These are phyloP conservation scores for Drosophila flavopinicola DNA, from an alignment of 2,888 invertebrate genomes.

Conservation along the genomic window DNA sequence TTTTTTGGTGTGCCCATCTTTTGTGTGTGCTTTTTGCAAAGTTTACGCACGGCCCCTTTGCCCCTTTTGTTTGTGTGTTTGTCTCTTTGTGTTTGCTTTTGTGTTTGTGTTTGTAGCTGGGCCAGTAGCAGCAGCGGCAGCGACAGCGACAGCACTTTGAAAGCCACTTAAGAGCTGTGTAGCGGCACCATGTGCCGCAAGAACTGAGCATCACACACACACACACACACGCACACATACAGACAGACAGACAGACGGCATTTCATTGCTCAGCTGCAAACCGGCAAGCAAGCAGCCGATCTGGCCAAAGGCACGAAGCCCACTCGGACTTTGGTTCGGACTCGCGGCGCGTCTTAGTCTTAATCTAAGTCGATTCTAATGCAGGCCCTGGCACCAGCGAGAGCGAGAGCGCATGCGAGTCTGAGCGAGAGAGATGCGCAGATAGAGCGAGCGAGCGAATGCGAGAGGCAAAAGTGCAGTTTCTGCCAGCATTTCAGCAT, in stretches of 20 bases:
- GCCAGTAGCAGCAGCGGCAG: slow-evolving; percentile 45
- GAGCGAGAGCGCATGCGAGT: slow-evolving; percentile 19
- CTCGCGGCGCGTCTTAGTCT: no score
- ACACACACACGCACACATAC: slow-evolving; percentile 30
- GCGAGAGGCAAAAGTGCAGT: slow-evolving; percentile 4
- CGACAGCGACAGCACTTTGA: slow-evolving; percentile 60
- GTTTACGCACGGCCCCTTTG: slow-evolving; percentile 58
- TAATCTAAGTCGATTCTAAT: slow-evolving; percentile 81
- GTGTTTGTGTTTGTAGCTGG: slow-evolving; percentile 30
- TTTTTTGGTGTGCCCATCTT: slow-evolving; percentile 41
- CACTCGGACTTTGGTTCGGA: slow-evolving; percentile 63
- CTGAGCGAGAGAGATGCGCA: slow-evolving; percentile 13
- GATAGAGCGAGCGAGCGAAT: slow-evolving; percentile 23
- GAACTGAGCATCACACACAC: slow-evolving; percentile 50
- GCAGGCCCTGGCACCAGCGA: slow-evolving; percentile 42
- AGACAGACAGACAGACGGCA: slow-evolving; percentile 4
- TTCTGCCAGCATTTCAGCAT: slow-evolving; percentile 62
- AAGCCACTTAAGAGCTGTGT: slow-evolving; percentile 68
- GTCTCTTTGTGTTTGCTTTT: slow-evolving; percentile 21
- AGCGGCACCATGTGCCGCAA: slow-evolving; percentile 77
- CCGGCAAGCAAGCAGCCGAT: slow-evolving; percentile 68
- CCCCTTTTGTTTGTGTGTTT: slow-evolving; percentile 30
- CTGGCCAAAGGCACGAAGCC: slow-evolving; percentile 56
- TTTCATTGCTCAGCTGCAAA: slow-evolving; percentile 52
- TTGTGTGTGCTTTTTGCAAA: slow-evolving; percentile 60